phyloP scores from a whole-genome alignment of 2,113 vertebrate genomes.

The Panthera leo region DNA sequence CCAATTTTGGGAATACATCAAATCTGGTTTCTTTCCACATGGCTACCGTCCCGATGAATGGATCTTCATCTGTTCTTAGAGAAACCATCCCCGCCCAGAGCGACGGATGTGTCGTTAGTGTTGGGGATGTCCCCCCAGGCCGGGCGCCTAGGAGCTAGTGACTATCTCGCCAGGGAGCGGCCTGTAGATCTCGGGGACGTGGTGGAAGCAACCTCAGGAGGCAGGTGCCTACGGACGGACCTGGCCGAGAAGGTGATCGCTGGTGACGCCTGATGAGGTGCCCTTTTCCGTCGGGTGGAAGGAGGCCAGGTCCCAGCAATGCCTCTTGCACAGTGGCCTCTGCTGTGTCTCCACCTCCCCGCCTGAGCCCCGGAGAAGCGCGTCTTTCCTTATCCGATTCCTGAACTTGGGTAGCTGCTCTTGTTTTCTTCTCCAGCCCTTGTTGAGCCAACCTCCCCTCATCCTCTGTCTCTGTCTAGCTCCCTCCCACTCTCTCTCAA shows the following conservation, averaged over 20 bases:
- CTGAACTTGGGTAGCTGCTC: background rate
- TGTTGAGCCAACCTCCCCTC: background rate
- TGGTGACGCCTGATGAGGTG: constrained; percentile 8
- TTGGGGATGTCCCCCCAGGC: constrained; percentile 3
- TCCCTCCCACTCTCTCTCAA: too few relatives aligned
- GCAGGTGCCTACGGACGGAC: background rate
- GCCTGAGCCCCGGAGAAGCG: background rate
- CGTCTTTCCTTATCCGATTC: background rate
- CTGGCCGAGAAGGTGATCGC: constrained; percentile 5
- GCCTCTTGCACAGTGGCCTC: background rate
- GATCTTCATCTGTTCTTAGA: constrained; percentile 5
- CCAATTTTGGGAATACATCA: background rate
- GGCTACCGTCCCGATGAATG: constrained; percentile 35
- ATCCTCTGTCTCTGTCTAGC: too few relatives aligned
- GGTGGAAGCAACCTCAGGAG: background rate
- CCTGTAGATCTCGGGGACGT: background rate
- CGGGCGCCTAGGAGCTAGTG: background rate
- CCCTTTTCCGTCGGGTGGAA: background rate
- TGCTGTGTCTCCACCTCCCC: accelerated
- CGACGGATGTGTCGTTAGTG: background rate
- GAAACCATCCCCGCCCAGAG: background rate
- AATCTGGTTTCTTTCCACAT: constrained; percentile 35
- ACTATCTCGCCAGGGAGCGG: background rate
- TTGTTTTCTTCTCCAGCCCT: background rate
- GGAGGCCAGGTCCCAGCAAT: background rate